Evolutionary conservation across 53 echinoderm and acorn worm genomes (phyloP), one percentile per base, ranked within the genome.

Genomic region (Temnopleurus reevesii): DNA sequence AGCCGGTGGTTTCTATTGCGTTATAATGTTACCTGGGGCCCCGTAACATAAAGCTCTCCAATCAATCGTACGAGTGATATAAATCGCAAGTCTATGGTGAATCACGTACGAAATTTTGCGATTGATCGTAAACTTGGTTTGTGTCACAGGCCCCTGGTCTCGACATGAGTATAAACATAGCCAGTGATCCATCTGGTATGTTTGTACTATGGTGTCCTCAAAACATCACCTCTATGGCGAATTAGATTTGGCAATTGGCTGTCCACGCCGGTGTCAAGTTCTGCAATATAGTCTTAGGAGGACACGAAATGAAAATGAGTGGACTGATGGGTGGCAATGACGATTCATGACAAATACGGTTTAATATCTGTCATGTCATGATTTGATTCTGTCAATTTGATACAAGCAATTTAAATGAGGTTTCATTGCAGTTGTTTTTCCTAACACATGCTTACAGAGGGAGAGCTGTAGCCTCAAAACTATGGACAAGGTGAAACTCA

Each of bases 301-400:
- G n/a, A n/a, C n/a, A 71, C 7, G 41, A 41, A 71, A 71, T 9
- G 71, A 8, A 17, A 71, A 71, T 71, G 38, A 41, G 8, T 9
- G 38, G 41, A 41, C n/a, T 8, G 71, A 71, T 71, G 71, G 41
- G 71, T 41, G 36, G 71, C 41, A 71, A 9, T 17, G 71, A 71
- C 71, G 41, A 41, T 71, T 10, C 19, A 8, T 36, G 41, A 71
- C 21, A 41, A 71, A 36, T n/a, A 13, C 7, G 21, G 71, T 27
- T 41, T 41, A 1, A 6, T 38, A 71, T 38, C 41, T 71, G 71
- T n/a, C 71, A 71, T n/a, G 71, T 71, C 71, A 71, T 71, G 71
- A 38, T 71, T 41, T 8, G 41, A 43, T 41, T 41, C 71, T n/a
- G 41, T 41, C 41, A n/a, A 71, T 41, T 15, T 71, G 10, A 71